A percentile compares a stretch with the other conserved stretches of the same genome.
Conservation (phyloP, 2,113 vertebrate genomes). For the Tonatia bakeri region DNA sequence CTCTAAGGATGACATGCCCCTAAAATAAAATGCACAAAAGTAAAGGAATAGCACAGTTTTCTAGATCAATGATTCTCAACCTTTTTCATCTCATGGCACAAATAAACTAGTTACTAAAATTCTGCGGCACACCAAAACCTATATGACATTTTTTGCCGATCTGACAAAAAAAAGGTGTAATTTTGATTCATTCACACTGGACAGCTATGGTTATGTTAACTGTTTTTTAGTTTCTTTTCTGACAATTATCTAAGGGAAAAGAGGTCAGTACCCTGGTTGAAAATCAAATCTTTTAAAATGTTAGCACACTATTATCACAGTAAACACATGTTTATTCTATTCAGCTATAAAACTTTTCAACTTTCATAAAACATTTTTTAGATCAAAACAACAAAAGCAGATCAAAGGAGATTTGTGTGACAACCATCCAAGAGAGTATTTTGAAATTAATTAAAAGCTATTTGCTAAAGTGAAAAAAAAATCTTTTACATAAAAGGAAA, state of each 20-base stretch:
- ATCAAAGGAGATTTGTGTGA: conserved; percentile 30
- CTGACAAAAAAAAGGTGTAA: background rate
- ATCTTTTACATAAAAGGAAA: background rate
- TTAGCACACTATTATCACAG: background rate
- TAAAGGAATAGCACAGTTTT: background rate
- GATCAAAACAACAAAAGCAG: background rate
- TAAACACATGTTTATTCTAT: conserved; percentile 15
- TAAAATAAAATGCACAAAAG: conserved; percentile 20
- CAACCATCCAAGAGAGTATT: background rate
- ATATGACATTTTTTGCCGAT: no score
- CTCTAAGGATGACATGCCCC: background rate
- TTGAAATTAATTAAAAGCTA: conserved; percentile 25
- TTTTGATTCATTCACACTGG: background rate
- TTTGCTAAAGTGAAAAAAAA: background rate
- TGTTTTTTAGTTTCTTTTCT: background rate
- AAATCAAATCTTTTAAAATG: background rate
- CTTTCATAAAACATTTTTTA: background rate
- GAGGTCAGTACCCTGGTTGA: background rate
- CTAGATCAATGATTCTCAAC: background rate
- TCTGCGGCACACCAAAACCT: background rate
- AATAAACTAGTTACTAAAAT: background rate
- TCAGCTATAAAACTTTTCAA: conserved; percentile 30
- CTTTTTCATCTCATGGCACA: background rate
- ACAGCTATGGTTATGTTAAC: background rate
- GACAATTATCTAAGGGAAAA: background rate